Base-by-base conservation (phyloP, 1,140 invertebrate species). In the Diabrotica undecimpunctata region DNA sequence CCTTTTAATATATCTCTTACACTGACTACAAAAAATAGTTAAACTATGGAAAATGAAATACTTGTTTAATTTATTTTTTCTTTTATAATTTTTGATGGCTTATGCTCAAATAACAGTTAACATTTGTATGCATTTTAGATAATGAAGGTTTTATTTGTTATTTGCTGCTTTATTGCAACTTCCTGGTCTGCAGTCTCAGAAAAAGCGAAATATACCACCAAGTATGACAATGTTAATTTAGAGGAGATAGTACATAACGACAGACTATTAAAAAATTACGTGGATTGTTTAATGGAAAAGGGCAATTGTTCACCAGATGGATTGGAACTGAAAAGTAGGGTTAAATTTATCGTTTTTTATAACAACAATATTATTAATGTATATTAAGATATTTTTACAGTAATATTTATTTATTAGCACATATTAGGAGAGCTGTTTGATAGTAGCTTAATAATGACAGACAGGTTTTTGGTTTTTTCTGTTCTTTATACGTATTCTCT, bases 231-330 rank as follows among this genome's bases (percentile, higher is more conserved):
- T 68, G 79, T 92, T 38, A 79, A 92, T 74, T 25, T 91, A 10
- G 83, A 90, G 50, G 82, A 87, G 66, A 87, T 93, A 57, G 74
- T 92, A 1, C 76, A 79, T 0, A 91, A 86, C 61, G 84, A 88
- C 0, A 80, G 89, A 41, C 77, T 93, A 12, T 77, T 91, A 5
- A 79, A 76, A 2, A 86, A 83, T 57, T 91, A 92, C 68, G 75
- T 82, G 7, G 83, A 90, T 62, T 93, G 90, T 74, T 67, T 92
- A 0, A 63, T 91, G 68, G 87, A 87, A 0, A 80, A 81, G 56
- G 87, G 86, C 9, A 81, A 82, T 11, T 92, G 90, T 77, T 89
- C 86, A 6, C 78, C 87, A n/a, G 90, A 92, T 61, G 90, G 82
- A 58, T 78, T 80, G 57, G 88, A 89, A 79, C 74, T 92, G 0